A percentile compares a stretch with the other conserved stretches of the same genome.
Conservation (phyloP, 2,888 invertebrate genomes). For the Hemithea aestivaria region DNA sequence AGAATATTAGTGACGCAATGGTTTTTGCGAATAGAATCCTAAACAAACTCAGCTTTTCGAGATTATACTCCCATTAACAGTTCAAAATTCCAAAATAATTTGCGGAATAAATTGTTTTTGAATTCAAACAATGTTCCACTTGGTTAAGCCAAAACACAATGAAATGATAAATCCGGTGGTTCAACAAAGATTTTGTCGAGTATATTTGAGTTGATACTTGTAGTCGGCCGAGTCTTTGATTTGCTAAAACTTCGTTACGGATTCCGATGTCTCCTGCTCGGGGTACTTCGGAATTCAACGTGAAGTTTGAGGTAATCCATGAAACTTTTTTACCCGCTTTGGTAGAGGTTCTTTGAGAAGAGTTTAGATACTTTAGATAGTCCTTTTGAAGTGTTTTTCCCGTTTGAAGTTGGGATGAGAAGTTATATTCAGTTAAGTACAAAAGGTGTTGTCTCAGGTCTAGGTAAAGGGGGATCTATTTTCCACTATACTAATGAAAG, state of each 20-base stretch:
- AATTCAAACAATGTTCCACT: conserved; percentile 20
- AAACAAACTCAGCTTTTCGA: conserved; percentile 1
- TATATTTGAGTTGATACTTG: conserved; percentile 6
- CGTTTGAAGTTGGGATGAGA: too few species aligned
- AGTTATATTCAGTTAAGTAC: too few species aligned
- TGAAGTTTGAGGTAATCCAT: conserved; percentile 15
- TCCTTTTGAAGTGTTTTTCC: conserved; percentile 1
- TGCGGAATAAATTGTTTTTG: conserved; percentile 15
- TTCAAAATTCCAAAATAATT: conserved; percentile 8
- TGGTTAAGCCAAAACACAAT: conserved; percentile 17
- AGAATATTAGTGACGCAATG: too few species aligned
- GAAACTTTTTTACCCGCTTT: conserved; percentile 12
- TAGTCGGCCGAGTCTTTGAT: conserved; percentile 13
- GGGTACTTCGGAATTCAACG: conserved; percentile 5
- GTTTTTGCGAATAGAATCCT: too few species aligned
- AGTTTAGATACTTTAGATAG: conserved; percentile 7
- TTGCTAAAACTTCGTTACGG: conserved; percentile 14
- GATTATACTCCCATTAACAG: conserved; percentile 3
- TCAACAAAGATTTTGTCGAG: conserved; percentile 11
- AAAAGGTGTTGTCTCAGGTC: too few species aligned
- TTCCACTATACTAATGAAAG: too few species aligned
- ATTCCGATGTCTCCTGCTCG: conserved; percentile 15
- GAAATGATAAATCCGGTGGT: conserved; percentile 17
- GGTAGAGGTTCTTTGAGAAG: conserved; percentile 9
- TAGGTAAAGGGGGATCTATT: too few species aligned